A percentile compares a stretch with the other conserved stretches of the same genome.
phyloP scores from a whole-genome alignment of 2,113 vertebrate genomes.

The Fregata magnificens region DNA sequence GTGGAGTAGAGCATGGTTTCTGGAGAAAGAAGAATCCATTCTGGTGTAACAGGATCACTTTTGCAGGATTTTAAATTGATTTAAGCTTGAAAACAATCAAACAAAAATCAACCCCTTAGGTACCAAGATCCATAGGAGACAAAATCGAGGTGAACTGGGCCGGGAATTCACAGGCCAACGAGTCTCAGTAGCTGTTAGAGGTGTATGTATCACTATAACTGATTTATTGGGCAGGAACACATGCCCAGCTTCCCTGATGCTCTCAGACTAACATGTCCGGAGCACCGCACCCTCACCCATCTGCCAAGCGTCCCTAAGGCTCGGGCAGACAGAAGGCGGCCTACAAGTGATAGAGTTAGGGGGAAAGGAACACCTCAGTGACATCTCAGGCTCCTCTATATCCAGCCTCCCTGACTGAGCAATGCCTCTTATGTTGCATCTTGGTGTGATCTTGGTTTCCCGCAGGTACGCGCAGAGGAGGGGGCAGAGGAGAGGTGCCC shows the following conservation, averaged over 20 bases:
- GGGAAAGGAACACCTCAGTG: neutral
- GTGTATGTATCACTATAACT: neutral
- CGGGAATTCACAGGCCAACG: neutral
- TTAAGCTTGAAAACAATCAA: neutral
- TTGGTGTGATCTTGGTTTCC: neutral
- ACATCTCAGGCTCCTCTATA: neutral
- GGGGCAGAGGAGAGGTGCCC: neutral
- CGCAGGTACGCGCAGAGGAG: neutral
- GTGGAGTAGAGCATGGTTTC: neutral
- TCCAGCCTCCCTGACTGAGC: neutral
- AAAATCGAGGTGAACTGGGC: neutral
- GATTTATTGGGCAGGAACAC: neutral
- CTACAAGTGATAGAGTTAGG: too few relatives aligned
- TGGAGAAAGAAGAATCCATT: neutral
- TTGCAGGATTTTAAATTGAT: neutral
- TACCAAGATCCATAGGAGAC: neutral
- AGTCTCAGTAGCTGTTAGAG: neutral
- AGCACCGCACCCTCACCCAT: neutral
- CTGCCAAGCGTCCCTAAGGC: neutral
- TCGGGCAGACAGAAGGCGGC: neutral
- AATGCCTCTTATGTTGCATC: accelerated
- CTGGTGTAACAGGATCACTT: neutral
- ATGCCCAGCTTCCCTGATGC: neutral
- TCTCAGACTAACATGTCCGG: neutral
- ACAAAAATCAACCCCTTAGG: neutral